These are phyloP conservation scores for Manduca sexta DNA, from an alignment of 1,140 invertebrate species.

Conservation along the genomic window DNA sequence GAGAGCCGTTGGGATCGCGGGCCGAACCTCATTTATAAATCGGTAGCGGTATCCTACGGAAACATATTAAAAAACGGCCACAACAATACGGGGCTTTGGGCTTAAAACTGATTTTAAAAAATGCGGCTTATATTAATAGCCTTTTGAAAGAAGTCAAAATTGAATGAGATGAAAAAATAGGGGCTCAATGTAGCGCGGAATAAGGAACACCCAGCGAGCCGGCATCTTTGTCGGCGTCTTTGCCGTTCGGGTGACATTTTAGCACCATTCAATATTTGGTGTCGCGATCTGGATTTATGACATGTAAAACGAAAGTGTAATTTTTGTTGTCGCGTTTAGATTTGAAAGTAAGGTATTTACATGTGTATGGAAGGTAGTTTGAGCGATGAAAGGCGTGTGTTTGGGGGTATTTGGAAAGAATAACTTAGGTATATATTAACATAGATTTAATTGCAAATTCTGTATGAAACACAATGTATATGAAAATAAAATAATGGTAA, in stretches of 20 bases:
- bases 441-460: no score
- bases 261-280: slow-evolving; percentile 72
- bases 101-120: slow-evolving; percentile 65
- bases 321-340: slow-evolving; percentile 10
- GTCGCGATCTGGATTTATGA: slow-evolving; percentile 68
- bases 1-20: slow-evolving; percentile 43
- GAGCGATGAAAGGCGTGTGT: no score
- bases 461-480: no score
- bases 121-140: slow-evolving; percentile 71
- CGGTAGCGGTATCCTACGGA: slow-evolving; percentile 69
- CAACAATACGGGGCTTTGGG: slow-evolving; percentile 60
- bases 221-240: slow-evolving; percentile 66
- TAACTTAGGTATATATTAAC: no score
- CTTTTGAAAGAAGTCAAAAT: slow-evolving; percentile 72
- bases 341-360: no score
- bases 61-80: slow-evolving; percentile 64
- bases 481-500: no score
- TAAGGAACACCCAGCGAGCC: slow-evolving; percentile 67
- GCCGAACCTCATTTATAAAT: slow-evolving; percentile 62
- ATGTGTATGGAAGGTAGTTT: no score
- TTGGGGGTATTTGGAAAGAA: no score
- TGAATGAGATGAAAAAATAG: slow-evolving; percentile 70
- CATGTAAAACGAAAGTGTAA: slow-evolving; percentile 55
- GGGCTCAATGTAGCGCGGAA: slow-evolving; percentile 47
- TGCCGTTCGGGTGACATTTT: slow-evolving; percentile 68